Evolutionary conservation across 2,888 invertebrate species (phyloP), one percentile per base, ranked within the genome.

Genomic region (Alentia gelatinosa): DNA sequence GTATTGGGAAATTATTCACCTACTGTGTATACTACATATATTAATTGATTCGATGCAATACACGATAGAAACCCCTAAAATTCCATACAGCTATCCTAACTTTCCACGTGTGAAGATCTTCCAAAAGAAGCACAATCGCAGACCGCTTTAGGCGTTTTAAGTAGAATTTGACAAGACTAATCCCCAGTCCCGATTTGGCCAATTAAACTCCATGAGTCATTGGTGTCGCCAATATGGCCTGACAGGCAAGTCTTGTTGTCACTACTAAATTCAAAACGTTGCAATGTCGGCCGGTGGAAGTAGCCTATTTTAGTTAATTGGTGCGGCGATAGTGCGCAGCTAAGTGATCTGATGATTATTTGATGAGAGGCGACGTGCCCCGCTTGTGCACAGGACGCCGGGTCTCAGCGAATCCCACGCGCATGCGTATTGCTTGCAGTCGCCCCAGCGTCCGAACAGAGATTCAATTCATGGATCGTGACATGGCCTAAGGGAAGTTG

Each of bases 331-430:
- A 56, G 56, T 19, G 56, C 56, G 56, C n/a, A 56, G 56, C 56
- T 56, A 56, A 56, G 56, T 56, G 56, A 56, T 56, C 56, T 56
- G 56, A 56, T 56, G 56, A 56, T 56, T 56, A 56, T 56, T 56
- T 56, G 56, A 56, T 56, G 56, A 56, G 56, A 56, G 56, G 56
- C 56, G 56, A 56, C 56, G 56, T n/a, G 47, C 56, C 56, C n/a
- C 23, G 56, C n/a, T n/a, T 56, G 56, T 19, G n/a, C 23, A n/a
- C 12, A 19, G 56, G 23, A 56, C 23, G 9, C 56, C 19, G 23
- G n/a, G 56, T 19, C 56, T 56, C 23, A n/a, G n/a, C n/a, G n/a
- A n/a, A n/a, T n/a, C n/a, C n/a, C n/a, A n/a, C n/a, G n/a, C n/a
- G n/a, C n/a, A n/a, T n/a, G n/a, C n/a, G n/a, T n/a, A n/a, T n/a